phyloP scores from a whole-genome alignment of 2,113 vertebrate species.

The Callorhinus ursinus region DNA sequence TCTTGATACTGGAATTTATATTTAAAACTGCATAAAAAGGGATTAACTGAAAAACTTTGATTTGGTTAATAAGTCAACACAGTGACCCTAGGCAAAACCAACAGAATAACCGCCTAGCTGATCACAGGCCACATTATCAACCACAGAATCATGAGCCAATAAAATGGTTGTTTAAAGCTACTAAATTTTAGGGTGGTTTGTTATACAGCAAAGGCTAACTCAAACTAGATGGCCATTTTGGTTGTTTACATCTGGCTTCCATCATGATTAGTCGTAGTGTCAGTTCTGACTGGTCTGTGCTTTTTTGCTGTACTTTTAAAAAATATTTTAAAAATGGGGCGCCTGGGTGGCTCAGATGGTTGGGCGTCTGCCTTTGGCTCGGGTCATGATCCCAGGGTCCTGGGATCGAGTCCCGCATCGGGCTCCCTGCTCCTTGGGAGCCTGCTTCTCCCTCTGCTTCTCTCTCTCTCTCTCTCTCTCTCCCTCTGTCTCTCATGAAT shows the following conservation, averaged over 20 bases:
- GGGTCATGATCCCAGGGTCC: no score
- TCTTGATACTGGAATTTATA: neutral
- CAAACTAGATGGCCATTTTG: neutral
- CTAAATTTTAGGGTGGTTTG: neutral
- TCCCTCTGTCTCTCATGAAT: no score
- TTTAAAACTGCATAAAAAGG: neutral
- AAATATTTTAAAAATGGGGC: neutral
- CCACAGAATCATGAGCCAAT: neutral
- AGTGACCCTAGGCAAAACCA: neutral
- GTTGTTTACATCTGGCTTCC: neutral
- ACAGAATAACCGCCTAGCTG: neutral
- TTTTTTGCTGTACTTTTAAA: conserved; percentile 18
- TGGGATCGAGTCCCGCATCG: no score
- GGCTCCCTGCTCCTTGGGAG: no score
- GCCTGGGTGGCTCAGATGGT: no score
- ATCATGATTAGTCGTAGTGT: neutral
- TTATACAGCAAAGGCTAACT: neutral
- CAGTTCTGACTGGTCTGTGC: neutral
- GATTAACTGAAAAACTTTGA: neutral
- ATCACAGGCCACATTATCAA: neutral
- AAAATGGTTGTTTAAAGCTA: neutral
- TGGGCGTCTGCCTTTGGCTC: no score
- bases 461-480: no score
- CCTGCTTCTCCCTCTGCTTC: no score
- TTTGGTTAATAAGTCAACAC: conserved; percentile 47